Evolutionary conservation across 2,888 invertebrate genomes (phyloP), one percentile per base, ranked within the genome.

Genomic region (Temnothorax unifasciatus): DNA sequence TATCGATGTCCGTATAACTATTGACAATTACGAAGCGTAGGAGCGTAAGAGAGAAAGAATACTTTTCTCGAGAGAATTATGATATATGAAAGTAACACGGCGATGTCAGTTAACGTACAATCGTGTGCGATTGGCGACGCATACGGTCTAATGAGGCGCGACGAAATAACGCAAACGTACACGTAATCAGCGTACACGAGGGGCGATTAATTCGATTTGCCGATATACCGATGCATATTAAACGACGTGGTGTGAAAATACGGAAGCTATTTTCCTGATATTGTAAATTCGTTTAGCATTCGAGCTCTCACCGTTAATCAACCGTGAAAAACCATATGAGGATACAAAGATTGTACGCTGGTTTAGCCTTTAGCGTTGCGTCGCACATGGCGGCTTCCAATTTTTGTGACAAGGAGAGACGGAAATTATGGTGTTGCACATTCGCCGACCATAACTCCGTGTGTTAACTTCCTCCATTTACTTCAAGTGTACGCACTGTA

Each of bases 401-500:
- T 63, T 79, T 79, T 57, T 82, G 61, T 38, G 50, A 76, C 76
- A 63, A 44, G 52, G 29, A 41, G 47, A 81, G 59, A 75, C 77
- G 77, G 77, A 52, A 69, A 68, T 87, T 64, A 74, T 38, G 71
- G 59, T 73, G 73, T n/a, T 77, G 79, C 61, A 79, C 79, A 75
- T 84, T 81, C 73, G 69, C 64, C 69, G 74, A 89, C 83, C 85
- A 68, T 47, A 87, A 68, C 84, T 85, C 66, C 87, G 74, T 85
- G 77, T 83, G 63, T 77, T 82, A 87, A 85, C 89, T 89, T 85
- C 89, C 89, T 82, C 69, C 77, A 87, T 87, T 85, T 82, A 61
- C 77, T 52, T 76, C 25, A n/a, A 54, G n/a, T 71, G 21, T 41
- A 64, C 57, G 38, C 59, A 71, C 50, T 52, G 74, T 47, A 25